Conservation (phyloP, 2,113 vertebrate species). For the Melanerpes formicivorus region DNA sequence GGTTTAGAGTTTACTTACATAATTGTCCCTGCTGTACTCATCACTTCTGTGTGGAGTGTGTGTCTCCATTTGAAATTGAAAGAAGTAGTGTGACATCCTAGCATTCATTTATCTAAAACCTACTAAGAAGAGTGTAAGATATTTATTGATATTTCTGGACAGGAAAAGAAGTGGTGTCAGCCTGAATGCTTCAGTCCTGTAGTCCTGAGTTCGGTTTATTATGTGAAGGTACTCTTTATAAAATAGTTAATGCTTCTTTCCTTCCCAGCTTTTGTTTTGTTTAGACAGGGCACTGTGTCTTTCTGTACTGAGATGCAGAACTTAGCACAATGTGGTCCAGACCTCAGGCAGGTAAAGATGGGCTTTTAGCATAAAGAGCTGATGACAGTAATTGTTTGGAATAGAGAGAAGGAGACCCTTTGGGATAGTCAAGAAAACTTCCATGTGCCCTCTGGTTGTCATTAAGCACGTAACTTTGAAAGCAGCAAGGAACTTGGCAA, state of each 20-base stretch:
- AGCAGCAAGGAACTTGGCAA: neutral
- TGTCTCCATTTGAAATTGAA: neutral
- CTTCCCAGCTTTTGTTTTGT: neutral
- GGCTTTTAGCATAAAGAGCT: neutral
- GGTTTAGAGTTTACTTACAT: neutral
- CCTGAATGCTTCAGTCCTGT: neutral
- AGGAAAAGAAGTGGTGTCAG: neutral
- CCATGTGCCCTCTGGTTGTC: neutral
- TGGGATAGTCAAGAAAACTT: conserved; percentile 17
- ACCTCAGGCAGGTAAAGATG: neutral
- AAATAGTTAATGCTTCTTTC: neutral
- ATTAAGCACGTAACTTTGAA: conserved; percentile 18
- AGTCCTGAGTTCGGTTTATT: neutral
- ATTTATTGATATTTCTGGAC: neutral
- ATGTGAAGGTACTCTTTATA: neutral
- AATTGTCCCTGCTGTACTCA: neutral
- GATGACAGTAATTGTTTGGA: neutral
- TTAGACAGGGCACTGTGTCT: neutral
- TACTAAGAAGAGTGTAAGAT: neutral
- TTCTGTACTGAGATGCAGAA: neutral
- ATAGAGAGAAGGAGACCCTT: neutral
- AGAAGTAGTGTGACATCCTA: neutral
- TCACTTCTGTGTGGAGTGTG: neutral
- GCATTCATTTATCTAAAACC: neutral
- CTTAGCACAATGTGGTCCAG: neutral